Percentiles rank a stretch among this genome's conserved stretches.
phyloP scores from a whole-genome alignment of 2,797 vertebrate genomes.

The Taenioides sp. region DNA sequence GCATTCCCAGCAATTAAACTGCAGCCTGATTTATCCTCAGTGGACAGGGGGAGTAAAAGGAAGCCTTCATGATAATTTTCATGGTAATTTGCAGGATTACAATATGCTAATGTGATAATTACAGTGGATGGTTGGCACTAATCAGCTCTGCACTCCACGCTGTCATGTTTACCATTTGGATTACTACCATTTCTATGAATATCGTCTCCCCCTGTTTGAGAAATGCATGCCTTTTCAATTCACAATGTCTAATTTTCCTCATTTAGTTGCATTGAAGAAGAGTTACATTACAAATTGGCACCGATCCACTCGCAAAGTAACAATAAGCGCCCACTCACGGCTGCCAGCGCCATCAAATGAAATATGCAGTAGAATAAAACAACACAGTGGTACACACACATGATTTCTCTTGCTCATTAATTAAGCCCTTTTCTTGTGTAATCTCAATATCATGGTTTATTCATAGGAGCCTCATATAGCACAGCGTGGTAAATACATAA shows the following conservation, averaged over 20 bases:
- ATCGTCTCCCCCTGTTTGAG: conserved; percentile 28
- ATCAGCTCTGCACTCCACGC: conserved; percentile 55
- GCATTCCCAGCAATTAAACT: conserved; percentile 33
- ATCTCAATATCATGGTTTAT: conserved; percentile 57
- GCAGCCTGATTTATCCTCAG: conserved; percentile 36
- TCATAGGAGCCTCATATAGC: conserved; percentile 43
- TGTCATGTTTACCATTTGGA: conserved; percentile 57
- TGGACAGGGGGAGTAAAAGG: conserved; percentile 40
- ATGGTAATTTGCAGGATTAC: conserved; percentile 73
- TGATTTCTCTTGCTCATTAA: conserved; percentile 19
- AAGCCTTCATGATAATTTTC: conserved; percentile 65
- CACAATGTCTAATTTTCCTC: conserved; percentile 35
- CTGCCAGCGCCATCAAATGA: conserved; percentile 18
- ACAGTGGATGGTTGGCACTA: conserved; percentile 63
- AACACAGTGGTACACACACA: conserved; percentile 2
- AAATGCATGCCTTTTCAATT: conserved; percentile 29
- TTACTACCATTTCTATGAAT: conserved; percentile 29
- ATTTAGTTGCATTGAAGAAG: conserved; percentile 31
- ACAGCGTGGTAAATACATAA: conserved; percentile 45
- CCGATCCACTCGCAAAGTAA: conserved; percentile 28
- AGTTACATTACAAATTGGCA: conserved; percentile 42
- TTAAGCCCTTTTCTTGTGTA: conserved; percentile 32
- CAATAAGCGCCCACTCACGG: conserved; percentile 17
- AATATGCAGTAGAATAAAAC: conserved; percentile 20
- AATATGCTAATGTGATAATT: conserved; percentile 78